Evolutionary conservation across 2,113 vertebrate species (phyloP), one percentile per base, ranked within the genome.

Genomic region (Scomber japonicus): DNA sequence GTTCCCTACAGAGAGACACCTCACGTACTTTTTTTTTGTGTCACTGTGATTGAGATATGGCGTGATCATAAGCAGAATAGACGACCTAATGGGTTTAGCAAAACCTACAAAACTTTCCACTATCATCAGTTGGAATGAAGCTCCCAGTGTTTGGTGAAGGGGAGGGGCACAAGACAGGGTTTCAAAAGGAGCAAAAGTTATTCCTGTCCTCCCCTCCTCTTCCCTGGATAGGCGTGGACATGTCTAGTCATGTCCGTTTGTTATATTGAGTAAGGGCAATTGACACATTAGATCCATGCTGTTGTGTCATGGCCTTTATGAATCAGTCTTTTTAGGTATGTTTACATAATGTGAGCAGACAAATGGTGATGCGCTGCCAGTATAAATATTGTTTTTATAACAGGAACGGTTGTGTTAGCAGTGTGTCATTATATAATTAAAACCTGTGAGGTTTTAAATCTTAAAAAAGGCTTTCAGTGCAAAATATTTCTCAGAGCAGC

Each of bases 51-150:
- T 13, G 3, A 15, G 13, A 55, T 5, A 60, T 73, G 16, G 31
- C 70, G 50, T 60, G n/a, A 56, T 76, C 15, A 24, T 45, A 30
- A 78, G 56, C 48, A 62, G 49, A 24, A 24, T 14, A 53, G 49
- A 62, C 48, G 27, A 63, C 16, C 69, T 31, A 21, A 44, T 74
- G 53, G 55, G 35, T 44, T 50, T 49, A 49, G 62, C 17, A 19
- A 75, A 79, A 63, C 31, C 59, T 55, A 10, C 62, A 86, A 88
- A 90, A 90, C 59, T 81, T 91, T 90, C 83, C 67, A 82, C 68
- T 75, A 3, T 78, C 65, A 67, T 50, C 54, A 24, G 63, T 45
- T 66, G 72, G 27, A 83, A 72, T 78, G 55, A 66, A 66, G 69
- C 27, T 31, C 27, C 63, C 4, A 15, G 72, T 74, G 71, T 78